Evolutionary conservation across 2,797 vertebrate species (phyloP).

Genomic region (Peromyscus melanophrys): DNA sequence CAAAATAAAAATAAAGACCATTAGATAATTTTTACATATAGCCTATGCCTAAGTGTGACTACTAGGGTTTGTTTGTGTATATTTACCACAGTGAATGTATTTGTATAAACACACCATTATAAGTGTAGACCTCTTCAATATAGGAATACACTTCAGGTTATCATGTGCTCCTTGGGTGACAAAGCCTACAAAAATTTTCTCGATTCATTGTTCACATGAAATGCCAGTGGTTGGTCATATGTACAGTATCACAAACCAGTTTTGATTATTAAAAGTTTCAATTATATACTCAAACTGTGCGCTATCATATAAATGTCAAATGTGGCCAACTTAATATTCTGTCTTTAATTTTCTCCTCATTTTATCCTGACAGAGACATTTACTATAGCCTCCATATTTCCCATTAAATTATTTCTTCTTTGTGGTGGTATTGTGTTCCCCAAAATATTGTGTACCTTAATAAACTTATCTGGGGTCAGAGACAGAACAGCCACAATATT

Average conservation of each 20-base stretch:
- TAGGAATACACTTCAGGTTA: background rate
- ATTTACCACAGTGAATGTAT: background rate
- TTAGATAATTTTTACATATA: background rate
- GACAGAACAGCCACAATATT: too few species aligned
- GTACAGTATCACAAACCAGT: background rate
- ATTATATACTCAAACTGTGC: background rate
- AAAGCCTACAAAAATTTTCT: background rate
- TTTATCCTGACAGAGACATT: background rate
- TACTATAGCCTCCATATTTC: background rate
- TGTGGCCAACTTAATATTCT: background rate
- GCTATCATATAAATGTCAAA: background rate
- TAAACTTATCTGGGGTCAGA: too few species aligned
- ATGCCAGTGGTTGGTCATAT: background rate
- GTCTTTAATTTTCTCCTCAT: background rate
- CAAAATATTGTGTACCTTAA: too few species aligned
- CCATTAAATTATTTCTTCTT: background rate
- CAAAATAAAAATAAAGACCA: background rate
- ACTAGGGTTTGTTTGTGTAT: accelerated
- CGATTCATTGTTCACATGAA: background rate
- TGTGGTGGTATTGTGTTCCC: too few species aligned
- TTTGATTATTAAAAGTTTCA: background rate
- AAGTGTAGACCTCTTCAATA: background rate
- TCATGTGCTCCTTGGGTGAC: background rate
- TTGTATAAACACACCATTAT: background rate
- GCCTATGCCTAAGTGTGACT: background rate